Base-by-base conservation (phyloP, 1,140 invertebrate genomes). In the Drosophila paulistorum region DNA sequence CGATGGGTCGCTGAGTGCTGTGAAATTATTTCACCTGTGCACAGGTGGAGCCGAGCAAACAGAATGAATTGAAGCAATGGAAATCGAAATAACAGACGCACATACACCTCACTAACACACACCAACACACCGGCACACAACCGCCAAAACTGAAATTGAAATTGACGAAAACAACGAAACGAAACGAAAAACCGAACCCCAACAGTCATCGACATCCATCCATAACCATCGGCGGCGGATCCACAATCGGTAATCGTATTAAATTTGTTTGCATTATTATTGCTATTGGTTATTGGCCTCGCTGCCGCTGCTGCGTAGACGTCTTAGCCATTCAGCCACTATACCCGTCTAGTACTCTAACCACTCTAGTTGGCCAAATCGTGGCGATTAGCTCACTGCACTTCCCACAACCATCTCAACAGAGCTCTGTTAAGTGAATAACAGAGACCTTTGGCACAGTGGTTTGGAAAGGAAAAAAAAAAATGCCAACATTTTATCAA, bases 11-110 rank as follows among this genome's bases (percentile, higher is more conserved):
- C 57, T 73, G 30, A 30, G 30, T 23, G 64, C 57, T 57, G 55
- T 66, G 66, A 70, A 69, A 75, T 64, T 68, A 57, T 67, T 79
- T 84, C 83, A 87, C 81, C 84, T 87, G 84, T 87, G 84, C 76
- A 80, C 84, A 87, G 84, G 84, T 87, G 77, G 74, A 87, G 84
- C 85, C 48, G 68, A 77, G 77, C 81, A 64, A 68, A 75, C 80
- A 80, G 81, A 87, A 87, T 87, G 84, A 87, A 81, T 87, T 69
- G 68, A 77, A 77, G 72, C 65, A 59, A 23, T 72, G 60, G 63
- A 78, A 78, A 78, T 74, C 65, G 74, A 77, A 70, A 65, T 37
- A 77, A 45, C 51, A 58, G 45, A 51, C 45, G 17, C 45, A 51
- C 45, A 51, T 20, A 51, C 45, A 48, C 17, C 45, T 26, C 23